Evolutionary conservation across 2,113 vertebrate genomes (phyloP), one percentile per base, ranked within the genome.

Genomic region (Platysternon megacephalum): DNA sequence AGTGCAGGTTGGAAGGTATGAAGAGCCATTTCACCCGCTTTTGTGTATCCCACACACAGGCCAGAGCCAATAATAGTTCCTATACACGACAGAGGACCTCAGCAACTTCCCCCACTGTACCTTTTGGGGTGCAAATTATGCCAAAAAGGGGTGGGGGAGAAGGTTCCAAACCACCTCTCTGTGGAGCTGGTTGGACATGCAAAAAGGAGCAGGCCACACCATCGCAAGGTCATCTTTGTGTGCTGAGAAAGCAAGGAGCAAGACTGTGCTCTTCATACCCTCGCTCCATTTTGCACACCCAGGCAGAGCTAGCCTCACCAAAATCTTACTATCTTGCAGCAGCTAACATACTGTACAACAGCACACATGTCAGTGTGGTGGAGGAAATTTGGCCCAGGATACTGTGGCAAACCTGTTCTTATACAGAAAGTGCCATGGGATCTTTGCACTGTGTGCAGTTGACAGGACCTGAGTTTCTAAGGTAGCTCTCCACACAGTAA

Each of bases 291-390:
- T 29, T 7, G 78, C 58, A 91, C 39, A 9, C 1, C 21, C 19
- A 24, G 48, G 65, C 2, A 72, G 46, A 49, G 22, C 10, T 6
- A 26, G 21, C 0, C 10, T 2, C 11, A 8, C 3, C 2, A 2
- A 16, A 49, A n/a, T 21, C 28, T 86, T 28, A 13, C 8, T 49
- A 6, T 26, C 42, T 11, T 32, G 8, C 21, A 52, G 1, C 46
- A 76, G 49, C 22, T 19, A 28, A 2, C 2, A 19, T 11, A 58
- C 24, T 4, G 19, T 19, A 39, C 91, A 39, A 4, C 2, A 55
- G 17, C 0, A 65, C 28, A 61, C 4, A 61, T 32, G 32, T 39
- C n/a, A 26, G 39, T 46, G 42, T 14, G 42, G 6, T 5, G 42
- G 42, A 46, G 39, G 24, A 76, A 44, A 76, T 12, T 76, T 21